Evolutionary conservation across 1,140 invertebrate genomes (phyloP).

Genomic region (Eriosoma lanigerum): DNA sequence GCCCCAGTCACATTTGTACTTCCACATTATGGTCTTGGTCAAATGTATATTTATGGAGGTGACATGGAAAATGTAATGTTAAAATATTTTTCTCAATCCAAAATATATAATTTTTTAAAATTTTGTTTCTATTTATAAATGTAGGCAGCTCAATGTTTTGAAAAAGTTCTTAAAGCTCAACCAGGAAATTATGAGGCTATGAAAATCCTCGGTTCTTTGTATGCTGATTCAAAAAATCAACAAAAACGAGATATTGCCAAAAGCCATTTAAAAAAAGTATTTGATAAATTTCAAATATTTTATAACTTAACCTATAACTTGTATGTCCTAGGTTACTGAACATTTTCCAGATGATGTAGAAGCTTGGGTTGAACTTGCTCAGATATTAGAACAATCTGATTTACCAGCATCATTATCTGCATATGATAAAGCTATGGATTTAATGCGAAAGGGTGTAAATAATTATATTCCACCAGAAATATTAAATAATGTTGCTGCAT

Average conservation of each 20-base stretch:
- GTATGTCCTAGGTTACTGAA: slow-evolving; percentile 74
- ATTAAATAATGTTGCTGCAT: slow-evolving; percentile 93
- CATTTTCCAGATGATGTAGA: slow-evolving; percentile 98
- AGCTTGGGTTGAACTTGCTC: slow-evolving; percentile 98
- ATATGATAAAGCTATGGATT: slow-evolving; percentile 90
- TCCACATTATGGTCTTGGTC: slow-evolving; percentile 96
- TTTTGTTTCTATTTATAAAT: slow-evolving; percentile 52
- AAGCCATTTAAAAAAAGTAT: slow-evolving; percentile 80
- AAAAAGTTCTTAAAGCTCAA: slow-evolving; percentile 96
- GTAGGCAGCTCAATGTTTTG: slow-evolving; percentile 97
- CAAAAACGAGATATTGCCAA: slow-evolving; percentile 91
- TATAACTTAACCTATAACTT: too few relatives aligned
- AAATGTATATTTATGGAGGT: slow-evolving; percentile 98
- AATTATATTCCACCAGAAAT: slow-evolving; percentile 97
- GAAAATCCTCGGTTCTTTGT: slow-evolving; percentile 97
- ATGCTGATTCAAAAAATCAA: slow-evolving; percentile 86
- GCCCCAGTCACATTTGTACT: slow-evolving; percentile 92
- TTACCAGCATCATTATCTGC: slow-evolving; percentile 83
- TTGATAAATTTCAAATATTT: neutral
- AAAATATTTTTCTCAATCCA: slow-evolving; percentile 46
- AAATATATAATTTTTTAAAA: slow-evolving; percentile 34
- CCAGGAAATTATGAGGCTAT: slow-evolving; percentile 99
- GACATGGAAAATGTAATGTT: slow-evolving; percentile 90
- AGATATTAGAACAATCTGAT: slow-evolving; percentile 96
- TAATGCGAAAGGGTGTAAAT: slow-evolving; percentile 83